Evolutionary conservation across 2,888 invertebrate species (phyloP), one percentile per base, ranked within the genome.

Genomic region (Trissonchulus sp.): DNA sequence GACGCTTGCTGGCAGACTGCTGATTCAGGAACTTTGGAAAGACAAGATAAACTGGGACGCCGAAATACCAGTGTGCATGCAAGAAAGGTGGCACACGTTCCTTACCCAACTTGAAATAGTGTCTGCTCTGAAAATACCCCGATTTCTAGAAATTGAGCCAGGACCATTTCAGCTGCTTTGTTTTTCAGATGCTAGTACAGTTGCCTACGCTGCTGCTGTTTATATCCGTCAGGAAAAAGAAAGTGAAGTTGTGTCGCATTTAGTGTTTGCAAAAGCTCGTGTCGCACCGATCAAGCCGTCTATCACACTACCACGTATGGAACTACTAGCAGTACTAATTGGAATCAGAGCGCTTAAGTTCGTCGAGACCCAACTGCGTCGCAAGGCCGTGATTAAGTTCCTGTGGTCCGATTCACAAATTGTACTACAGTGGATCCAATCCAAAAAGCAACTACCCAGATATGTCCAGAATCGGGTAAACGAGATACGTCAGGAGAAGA

Each of bases 181-280:
- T 18, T 60, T 60, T n/a, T 18, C 18, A 18, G 60, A 60, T n/a
- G 18, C 60, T n/a, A 60, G 60, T n/a, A 18, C 18, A 60, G 60
- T 18, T n/a, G 60, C 60, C 18, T 60, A 60, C 60, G 60, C 60
- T 18, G 18, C 60, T 18, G 18, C 18, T 18, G 60, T 60, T n/a
- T 60, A 60, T 60, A 18, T 60, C 18, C n/a, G 60, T 18, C 60
- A 60, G 60, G 18, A 60, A 60, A 60, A 18, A 18, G 18, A 18
- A n/a, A n/a, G 60, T n/a, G n/a, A n/a, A 18, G n/a, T 18, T n/a
- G n/a, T 18, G 18, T 18, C n/a, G 18, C 18, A 23, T 15, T n/a
- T 60, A n/a, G 60, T 60, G 18, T 60, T 60, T n/a, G 60, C 60
- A 60, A 60, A 60, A n/a, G 60, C 18, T n/a, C 60, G 60, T 60